Base-by-base conservation (phyloP, 2,113 vertebrate species). In the Helogale parvula region DNA sequence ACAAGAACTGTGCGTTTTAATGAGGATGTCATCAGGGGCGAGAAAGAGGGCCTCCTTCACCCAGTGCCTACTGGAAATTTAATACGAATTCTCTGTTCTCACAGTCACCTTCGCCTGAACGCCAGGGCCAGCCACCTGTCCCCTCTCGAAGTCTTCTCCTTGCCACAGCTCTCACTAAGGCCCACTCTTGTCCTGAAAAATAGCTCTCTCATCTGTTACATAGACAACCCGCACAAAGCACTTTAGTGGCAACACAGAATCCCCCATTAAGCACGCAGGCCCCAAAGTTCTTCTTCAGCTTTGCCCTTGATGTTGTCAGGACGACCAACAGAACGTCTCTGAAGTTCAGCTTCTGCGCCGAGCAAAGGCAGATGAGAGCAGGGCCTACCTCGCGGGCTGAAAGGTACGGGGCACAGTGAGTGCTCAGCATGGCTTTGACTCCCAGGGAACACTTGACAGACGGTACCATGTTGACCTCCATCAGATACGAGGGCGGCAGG, bases 331-430 rank as follows among this genome's bases (percentile, higher is more conserved):
- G 11, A 14, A 21, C 7, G 47, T 41, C 65, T 25, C 27, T 6
- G 68, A 33, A 60, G 69, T 21, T 68, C 29, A 47, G 31, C 63
- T 80, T 79, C 52, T 47, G 31, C 27, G 19, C 10, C 35, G 7
- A 4, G 68, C 3, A 5, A 89, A 79, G 33, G 27, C 31, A 54
- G 47, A 54, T 5, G 11, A 35, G 45, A 68, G 27, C 0, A 1
- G 1, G 14, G 35, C 14, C 57, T 3, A 1, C 57, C 7, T 54
- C 3, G 0, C 3, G 54, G 66, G 38, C 4, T 11, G 14, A 29
- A 82, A 13, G 29, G 25, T 9, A 9, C 14, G 1, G 3, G 8
- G 68, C 33, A 0, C 4, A 17, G 8, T 57, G 35, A 31, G 1
- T 15, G 14, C 23, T 76, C 31, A 1, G 45, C 47, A 4, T 4